Evolutionary conservation across 2,888 invertebrate genomes (phyloP).

Genomic region (Synanthedon tipuliformis): DNA sequence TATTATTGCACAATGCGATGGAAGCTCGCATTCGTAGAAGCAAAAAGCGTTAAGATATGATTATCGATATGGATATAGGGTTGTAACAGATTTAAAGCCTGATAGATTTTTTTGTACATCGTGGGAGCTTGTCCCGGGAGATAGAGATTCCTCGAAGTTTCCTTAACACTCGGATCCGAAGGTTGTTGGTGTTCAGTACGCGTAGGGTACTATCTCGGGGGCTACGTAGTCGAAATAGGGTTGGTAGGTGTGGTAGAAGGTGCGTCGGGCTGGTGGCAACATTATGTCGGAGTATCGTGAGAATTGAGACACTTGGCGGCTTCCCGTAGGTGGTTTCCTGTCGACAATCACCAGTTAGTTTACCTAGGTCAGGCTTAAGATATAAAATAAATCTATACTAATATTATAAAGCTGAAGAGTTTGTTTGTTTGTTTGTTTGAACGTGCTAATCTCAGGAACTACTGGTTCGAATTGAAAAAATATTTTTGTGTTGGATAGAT

Average conservation of each 20-base stretch:
- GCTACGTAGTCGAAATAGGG: slow-evolving; percentile 44
- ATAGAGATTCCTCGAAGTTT: slow-evolving; percentile 27
- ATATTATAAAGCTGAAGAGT: too few species aligned
- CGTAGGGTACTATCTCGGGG: slow-evolving; percentile 46
- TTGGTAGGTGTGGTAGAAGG: slow-evolving; percentile 46
- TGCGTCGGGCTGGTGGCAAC: slow-evolving; percentile 50
- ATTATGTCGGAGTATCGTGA: slow-evolving; percentile 62
- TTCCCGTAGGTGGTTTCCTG: slow-evolving; percentile 55
- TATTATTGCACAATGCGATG: slow-evolving; percentile 39
- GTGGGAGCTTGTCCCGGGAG: slow-evolving; percentile 22
- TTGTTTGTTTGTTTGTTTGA: too few species aligned
- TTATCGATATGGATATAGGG: slow-evolving; percentile 49
- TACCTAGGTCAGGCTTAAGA: not conserved
- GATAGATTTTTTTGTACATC: slow-evolving; percentile 38
- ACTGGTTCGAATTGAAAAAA: too few species aligned
- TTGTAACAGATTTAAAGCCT: slow-evolving; percentile 41
- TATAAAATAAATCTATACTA: too few species aligned
- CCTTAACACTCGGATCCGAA: slow-evolving; percentile 13
- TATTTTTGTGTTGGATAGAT: too few species aligned
- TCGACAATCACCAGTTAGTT: not conserved
- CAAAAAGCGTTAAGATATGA: slow-evolving; percentile 56
- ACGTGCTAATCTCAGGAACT: too few species aligned
- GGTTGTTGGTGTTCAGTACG: slow-evolving; percentile 36
- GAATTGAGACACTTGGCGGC: slow-evolving; percentile 59
- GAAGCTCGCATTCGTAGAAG: slow-evolving; percentile 46